phyloP scores from a whole-genome alignment of 64 coral and sea anemone genomes.

The Montipora cactus region DNA sequence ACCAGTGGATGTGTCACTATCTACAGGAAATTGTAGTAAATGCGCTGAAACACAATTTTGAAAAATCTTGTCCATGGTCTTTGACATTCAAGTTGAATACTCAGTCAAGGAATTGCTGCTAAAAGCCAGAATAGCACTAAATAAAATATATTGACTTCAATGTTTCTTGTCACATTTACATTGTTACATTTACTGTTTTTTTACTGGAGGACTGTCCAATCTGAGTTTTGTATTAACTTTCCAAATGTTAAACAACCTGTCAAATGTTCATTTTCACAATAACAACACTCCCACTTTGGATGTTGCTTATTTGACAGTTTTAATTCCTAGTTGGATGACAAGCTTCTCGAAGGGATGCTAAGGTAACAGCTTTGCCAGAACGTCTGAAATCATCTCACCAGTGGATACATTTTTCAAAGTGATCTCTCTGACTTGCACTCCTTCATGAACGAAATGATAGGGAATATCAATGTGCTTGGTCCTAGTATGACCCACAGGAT shows the following conservation, averaged over 20 bases:
- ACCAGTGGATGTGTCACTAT: no score
- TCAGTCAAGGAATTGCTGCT: no score
- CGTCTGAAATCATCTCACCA: constrained; percentile 48
- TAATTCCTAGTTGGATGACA: neutral
- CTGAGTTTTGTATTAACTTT: neutral
- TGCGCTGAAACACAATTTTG: no score
- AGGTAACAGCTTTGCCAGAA: constrained; percentile 31
- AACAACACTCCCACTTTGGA: neutral
- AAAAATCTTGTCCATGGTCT: no score
- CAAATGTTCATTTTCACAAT: neutral
- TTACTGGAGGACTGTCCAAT: no score
- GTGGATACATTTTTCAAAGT: constrained; percentile 19
- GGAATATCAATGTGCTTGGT: neutral
- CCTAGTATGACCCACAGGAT: no score
- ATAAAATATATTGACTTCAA: no score
- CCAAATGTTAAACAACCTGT: neutral
- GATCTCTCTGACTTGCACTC: constrained; percentile 7
- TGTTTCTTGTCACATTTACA: no score
- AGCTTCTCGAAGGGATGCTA: constrained; percentile 27
- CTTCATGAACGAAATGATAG: constrained; percentile 63
- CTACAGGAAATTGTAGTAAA: no score
- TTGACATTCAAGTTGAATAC: no score
- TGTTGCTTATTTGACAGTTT: constrained; percentile 36
- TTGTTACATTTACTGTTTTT: no score
- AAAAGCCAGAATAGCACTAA: no score